Evolutionary conservation across 1,140 invertebrate species (phyloP).

Genomic region (Tetragnatha versicolor): DNA sequence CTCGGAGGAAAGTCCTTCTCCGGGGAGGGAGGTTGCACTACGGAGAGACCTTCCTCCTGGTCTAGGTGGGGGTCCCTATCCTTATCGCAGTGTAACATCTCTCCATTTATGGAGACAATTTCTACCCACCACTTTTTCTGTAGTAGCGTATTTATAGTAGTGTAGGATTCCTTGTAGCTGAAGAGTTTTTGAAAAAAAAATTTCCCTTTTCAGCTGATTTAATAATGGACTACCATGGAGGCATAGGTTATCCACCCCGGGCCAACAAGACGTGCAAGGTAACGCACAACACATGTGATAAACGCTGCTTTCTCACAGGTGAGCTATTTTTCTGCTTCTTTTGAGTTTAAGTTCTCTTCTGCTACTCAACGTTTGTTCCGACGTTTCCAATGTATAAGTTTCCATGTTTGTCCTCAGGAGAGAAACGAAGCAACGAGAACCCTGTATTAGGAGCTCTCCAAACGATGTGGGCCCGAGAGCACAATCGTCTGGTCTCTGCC

Average conservation of each 20-base stretch:
- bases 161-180: no score
- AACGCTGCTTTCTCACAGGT: constrained; percentile 35
- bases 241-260: background rate
- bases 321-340: background rate
- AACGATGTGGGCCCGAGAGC: constrained; percentile 94
- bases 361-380: background rate
- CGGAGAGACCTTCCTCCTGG: no score
- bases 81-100: no score
- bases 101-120: no score
- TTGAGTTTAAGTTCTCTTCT: background rate
- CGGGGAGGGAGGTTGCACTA: no score
- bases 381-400: background rate
- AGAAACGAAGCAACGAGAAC: constrained; percentile 70
- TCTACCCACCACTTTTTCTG: no score
- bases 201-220: background rate
- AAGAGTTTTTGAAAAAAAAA: background rate
- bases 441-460: constrained; percentile 95
- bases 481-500: constrained; percentile 87
- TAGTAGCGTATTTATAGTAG: no score
- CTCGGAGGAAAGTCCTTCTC: no score
- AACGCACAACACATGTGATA: background rate
- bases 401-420: constrained; percentile 65
- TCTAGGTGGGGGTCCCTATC: no score
- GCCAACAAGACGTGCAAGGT: constrained; percentile 15
- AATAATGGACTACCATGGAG: background rate